Percentiles rank a stretch among this genome's conserved stretches.
These are phyloP conservation scores for Probaryconus sp. DNA, from an alignment of 1,140 invertebrate species.

Conservation along the genomic window DNA sequence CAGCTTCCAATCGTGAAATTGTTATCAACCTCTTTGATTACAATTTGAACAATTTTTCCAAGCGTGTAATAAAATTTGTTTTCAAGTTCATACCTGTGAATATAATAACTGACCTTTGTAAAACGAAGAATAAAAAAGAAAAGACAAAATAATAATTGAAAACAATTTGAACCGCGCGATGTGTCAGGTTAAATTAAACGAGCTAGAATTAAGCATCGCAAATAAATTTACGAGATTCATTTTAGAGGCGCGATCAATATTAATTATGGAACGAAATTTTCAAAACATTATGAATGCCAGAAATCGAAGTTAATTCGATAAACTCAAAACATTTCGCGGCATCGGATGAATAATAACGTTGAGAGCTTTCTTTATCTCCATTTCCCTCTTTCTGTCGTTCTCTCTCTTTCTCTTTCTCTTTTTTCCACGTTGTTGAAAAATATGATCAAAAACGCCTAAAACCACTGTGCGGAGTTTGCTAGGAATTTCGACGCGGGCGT, in stretches of 20 bases:
- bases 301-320: constrained; percentile 26
- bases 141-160: constrained; percentile 11
- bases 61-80: too few species aligned
- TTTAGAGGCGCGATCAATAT: constrained; percentile 7
- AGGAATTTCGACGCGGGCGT: background rate
- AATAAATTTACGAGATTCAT: constrained; percentile 7
- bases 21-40: too few species aligned
- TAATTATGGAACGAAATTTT: constrained; percentile 29
- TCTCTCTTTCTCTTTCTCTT: too few species aligned
- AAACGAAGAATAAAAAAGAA: too few species aligned
- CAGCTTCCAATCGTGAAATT: too few species aligned
- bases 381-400: too few species aligned
- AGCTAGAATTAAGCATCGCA: background rate
- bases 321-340: constrained; percentile 13
- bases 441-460: constrained; percentile 16
- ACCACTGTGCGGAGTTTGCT: constrained; percentile 7
- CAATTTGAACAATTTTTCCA: too few species aligned
- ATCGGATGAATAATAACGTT: constrained; percentile 18
- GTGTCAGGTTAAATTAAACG: constrained; percentile 11
- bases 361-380: background rate
- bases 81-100: too few species aligned
- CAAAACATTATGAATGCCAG: constrained; percentile 10
- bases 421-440: constrained; percentile 2
- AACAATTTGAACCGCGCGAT: background rate
- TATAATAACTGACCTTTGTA: too few species aligned